Base-by-base conservation (phyloP, 2,797 vertebrate genomes). In the Atherinosoma microstoma region DNA sequence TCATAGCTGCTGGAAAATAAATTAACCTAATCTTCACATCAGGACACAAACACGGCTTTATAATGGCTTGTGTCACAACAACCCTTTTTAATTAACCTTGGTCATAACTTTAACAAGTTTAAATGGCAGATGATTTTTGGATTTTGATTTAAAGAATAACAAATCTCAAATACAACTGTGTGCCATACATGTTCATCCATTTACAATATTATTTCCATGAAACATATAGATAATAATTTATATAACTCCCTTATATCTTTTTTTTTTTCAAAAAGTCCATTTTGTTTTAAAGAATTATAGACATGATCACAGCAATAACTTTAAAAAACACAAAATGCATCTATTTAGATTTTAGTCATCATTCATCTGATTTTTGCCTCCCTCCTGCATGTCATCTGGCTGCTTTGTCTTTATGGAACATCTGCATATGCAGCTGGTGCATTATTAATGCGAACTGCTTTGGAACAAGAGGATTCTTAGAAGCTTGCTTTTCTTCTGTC, bases 371-470 rank as follows among this genome's bases (percentile, higher is more conserved):
- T 56, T 30, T 18, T 8, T 30, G 27, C 6, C 13, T 30, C 3
- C 27, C 27, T 15, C 54, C 29, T 29, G n/a, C 35, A 64, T 36
- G 54, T 45, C 35, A 65, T 64, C 32, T 42, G 63, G 20, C 34
- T 58, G 59, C 61, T 79, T 47, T 64, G n/a, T 35, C 61, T 82
- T 73, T 65, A 75, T 64, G 76, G 67, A 81, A 82, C 49, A 73
- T 67, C 60, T 65, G 54, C 64, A 80, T 72, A 83, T 64, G 68
- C 75, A 49, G 75, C 54, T 22, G 27, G 16, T 90, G 68, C 74
- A 92, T 93, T 89, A 92, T 93, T 91, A 76, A 93, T 84, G 53
- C 29, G 4, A 34, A 57, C 71, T 61, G 67, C 81, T 67, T 70
- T 57, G 58, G 82, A 79, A 82, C 22, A 72, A n/a, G 47, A 70